These are phyloP conservation scores for Glossophaga mutica DNA, from an alignment of 2,797 vertebrate genomes.

Conservation along the genomic window DNA sequence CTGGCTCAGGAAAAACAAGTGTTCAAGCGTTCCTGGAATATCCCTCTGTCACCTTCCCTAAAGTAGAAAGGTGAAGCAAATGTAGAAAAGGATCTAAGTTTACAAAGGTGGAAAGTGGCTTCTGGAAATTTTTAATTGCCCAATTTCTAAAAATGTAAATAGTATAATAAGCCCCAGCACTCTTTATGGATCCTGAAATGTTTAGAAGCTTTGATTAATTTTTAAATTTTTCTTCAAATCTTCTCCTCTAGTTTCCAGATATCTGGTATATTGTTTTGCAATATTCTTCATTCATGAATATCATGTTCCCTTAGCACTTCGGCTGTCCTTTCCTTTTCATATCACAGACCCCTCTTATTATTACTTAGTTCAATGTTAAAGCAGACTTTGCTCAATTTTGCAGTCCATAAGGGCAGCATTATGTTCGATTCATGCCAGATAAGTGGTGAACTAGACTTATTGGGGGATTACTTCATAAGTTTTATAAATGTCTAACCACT, in stretches of 20 bases:
- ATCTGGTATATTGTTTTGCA: not conserved
- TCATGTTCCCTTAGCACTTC: not conserved
- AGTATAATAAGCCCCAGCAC: not conserved
- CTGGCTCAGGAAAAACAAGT: not conserved
- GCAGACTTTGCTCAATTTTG: not conserved
- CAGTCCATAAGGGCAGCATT: not conserved
- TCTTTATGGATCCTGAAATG: not conserved
- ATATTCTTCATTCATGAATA: not conserved
- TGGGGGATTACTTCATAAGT: not conserved
- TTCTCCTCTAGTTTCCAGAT: not conserved
- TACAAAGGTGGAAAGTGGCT: not conserved
- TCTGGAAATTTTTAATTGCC: not conserved
- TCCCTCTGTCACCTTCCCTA: not conserved
- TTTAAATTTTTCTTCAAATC: not conserved
- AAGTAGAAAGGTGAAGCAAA: not conserved
- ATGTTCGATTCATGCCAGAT: not conserved
- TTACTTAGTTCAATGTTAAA: not conserved
- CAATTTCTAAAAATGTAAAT: not conserved
- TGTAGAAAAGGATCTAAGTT: not conserved
- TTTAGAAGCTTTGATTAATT: not conserved
- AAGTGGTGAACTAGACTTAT: not conserved
- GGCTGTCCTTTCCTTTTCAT: not conserved
- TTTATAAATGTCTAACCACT: not conserved
- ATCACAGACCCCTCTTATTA: not conserved
- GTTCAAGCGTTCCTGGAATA: not conserved